These are phyloP conservation scores for Venustoraphidia nigricollis DNA, from an alignment of 2,888 invertebrate genomes.

Conservation along the genomic window DNA sequence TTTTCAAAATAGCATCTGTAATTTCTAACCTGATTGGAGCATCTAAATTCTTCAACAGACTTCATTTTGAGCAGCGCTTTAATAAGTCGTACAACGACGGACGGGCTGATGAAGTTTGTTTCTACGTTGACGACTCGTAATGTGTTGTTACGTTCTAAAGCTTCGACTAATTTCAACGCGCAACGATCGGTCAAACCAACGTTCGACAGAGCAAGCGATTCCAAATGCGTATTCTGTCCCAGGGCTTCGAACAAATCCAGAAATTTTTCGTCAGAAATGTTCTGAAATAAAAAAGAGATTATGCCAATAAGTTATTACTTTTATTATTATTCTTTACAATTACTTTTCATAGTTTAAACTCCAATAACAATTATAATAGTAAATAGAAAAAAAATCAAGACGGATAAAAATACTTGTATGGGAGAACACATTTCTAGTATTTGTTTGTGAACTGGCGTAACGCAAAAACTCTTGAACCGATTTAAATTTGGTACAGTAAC, in stretches of 20 bases:
- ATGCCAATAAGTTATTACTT: neutral
- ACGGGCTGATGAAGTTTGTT: slow-evolving; percentile 92
- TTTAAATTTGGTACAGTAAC: neutral
- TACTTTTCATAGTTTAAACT: neutral
- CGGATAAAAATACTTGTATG: no score
- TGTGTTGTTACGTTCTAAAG: slow-evolving; percentile 63
- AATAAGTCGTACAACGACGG: slow-evolving; percentile 71
- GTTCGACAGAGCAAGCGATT: slow-evolving; percentile 84
- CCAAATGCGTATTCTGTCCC: slow-evolving; percentile 79
- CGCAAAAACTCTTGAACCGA: no score
- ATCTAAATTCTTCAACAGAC: slow-evolving; percentile 86
- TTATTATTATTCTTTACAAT: neutral
- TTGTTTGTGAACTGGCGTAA: no score
- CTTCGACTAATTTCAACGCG: slow-evolving; percentile 67
- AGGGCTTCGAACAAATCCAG: slow-evolving; percentile 76
- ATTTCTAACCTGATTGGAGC: slow-evolving; percentile 80
- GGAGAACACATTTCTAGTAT: no score
- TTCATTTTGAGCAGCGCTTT: slow-evolving; percentile 74
- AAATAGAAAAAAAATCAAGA: no score
- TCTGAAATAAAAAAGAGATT: slow-evolving; percentile 40
- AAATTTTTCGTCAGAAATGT: slow-evolving; percentile 92
- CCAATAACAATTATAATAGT: neutral
- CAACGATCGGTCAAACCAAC: slow-evolving; percentile 84
- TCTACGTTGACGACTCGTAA: slow-evolving; percentile 81
- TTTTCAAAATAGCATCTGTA: neutral